Evolutionary conservation across 2,797 vertebrate genomes (phyloP), one percentile per base, ranked within the genome.

Genomic region (Corythornis leucogaster): DNA sequence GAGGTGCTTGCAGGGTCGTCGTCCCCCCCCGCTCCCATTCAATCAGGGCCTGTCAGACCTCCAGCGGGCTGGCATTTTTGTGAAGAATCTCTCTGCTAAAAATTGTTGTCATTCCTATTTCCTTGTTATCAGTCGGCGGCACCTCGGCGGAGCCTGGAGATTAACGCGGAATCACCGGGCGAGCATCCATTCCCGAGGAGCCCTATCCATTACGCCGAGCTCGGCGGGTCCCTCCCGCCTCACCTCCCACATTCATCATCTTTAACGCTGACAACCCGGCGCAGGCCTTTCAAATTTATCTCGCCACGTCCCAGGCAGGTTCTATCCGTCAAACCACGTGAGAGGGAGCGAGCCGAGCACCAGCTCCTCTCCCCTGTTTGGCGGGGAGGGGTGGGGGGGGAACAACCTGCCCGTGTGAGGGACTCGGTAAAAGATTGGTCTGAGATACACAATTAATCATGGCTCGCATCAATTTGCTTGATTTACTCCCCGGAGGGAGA

Each of bases 91-190:
- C 98, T 96, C 95, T 94, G 97, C 99, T 99, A 99, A 99, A 99
- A 99, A 99, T 98, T 99, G 98, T 98, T 99, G 99, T 99, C 99
- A 99, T 98, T 98, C 98, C 99, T 98, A 99, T 99, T 99, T 99
- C 98, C 99, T 98, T 98, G 98, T 99, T 99, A 99, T 99, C 98
- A 99, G 98, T 98, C 96, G 94, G 96, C 92, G 95, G 98, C 97
- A 97, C 97, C 95, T 97, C 98, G 84, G 95, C 90, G 95, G 97
- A 98, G 98, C 97, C 98, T 96, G 11, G 97, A 99, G 99, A 99
- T 99, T 99, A 99, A 99, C 98, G 98, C 96, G 92, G 97, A 97
- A 97, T 97, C 97, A 80, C 97, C 93, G 84, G 98, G 96, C 92
- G 92, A 94, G 96, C 96, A 97, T 97, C 97, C 96, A 96, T 97